Percentiles rank a stretch among this genome's conserved stretches.
These are phyloP conservation scores for Acanthurus leucopareius DNA, from an alignment of 2,797 vertebrate species.

Conservation along the genomic window DNA sequence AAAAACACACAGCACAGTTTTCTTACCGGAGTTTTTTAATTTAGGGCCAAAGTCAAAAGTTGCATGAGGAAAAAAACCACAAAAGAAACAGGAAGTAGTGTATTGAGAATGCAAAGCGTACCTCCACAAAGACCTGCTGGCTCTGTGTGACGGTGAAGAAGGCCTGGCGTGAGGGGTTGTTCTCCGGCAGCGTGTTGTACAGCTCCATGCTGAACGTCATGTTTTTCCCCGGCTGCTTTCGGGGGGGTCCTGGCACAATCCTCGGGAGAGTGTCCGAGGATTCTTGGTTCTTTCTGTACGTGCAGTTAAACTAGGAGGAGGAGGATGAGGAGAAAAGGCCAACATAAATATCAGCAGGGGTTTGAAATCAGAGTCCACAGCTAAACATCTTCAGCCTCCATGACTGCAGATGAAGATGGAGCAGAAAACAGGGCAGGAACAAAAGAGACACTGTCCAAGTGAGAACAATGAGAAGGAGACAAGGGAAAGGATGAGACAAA, in stretches of 20 bases:
- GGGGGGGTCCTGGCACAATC: slow-evolving; percentile 39
- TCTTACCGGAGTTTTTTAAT: slow-evolving; percentile 8
- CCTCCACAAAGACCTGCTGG: slow-evolving; percentile 84
- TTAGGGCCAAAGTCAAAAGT: slow-evolving; percentile 19
- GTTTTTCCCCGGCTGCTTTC: slow-evolving; percentile 74
- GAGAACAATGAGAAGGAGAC: slow-evolving; percentile 37
- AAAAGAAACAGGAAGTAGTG: not conserved
- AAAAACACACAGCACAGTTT: slow-evolving; percentile 37
- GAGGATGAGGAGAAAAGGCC: slow-evolving; percentile 39
- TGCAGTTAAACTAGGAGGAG: slow-evolving; percentile 93
- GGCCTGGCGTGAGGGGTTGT: slow-evolving; percentile 57
- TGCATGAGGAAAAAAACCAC: not conserved
- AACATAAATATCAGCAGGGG: slow-evolving; percentile 58
- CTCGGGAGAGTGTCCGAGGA: slow-evolving; percentile 15
- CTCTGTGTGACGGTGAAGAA: slow-evolving; percentile 79
- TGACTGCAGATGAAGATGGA: slow-evolving; percentile 22
- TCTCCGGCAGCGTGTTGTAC: slow-evolving; percentile 82
- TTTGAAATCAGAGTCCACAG: slow-evolving; percentile 30
- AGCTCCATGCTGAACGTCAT: slow-evolving; percentile 93
- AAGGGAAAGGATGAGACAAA: slow-evolving; percentile 46
- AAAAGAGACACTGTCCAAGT: slow-evolving; percentile 31
- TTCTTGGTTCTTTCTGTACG: slow-evolving; percentile 80
- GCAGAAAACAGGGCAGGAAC: slow-evolving; percentile 20
- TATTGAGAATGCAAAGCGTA: slow-evolving; percentile 45
- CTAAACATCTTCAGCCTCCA: slow-evolving; percentile 1